Evolutionary conservation across 2,113 vertebrate genomes (phyloP).

Genomic region (Lycocorax pyrrhopterus): DNA sequence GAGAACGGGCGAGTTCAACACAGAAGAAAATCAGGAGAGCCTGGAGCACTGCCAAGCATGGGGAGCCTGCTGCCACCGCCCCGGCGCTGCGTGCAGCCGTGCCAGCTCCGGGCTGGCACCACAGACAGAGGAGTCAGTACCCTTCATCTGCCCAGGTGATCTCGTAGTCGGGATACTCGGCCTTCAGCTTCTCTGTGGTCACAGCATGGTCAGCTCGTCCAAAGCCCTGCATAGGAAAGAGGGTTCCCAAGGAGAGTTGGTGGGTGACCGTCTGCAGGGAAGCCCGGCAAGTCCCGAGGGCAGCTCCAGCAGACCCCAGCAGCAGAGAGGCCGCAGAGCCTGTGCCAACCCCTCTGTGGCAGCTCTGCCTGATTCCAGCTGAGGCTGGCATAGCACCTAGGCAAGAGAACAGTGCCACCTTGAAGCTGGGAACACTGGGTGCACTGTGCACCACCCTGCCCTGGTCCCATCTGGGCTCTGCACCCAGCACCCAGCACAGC

Average conservation of each 20-base stretch:
- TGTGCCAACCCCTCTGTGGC: rapidly evolving
- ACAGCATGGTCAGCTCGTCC: conserved; percentile 86
- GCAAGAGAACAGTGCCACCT: too few relatives aligned
- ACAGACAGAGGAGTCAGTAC: conserved; percentile 72
- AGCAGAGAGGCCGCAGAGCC: rapidly evolving
- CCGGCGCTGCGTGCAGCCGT: rapidly evolving
- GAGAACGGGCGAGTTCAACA: rapidly evolving
- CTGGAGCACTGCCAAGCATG: rapidly evolving
- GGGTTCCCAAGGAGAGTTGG: background rate
- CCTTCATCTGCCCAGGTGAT: conserved; percentile 93
- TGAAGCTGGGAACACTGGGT: background rate
- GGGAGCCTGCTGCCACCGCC: background rate
- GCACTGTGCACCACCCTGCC: background rate
- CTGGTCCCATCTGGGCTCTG: background rate
- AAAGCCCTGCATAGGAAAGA: conserved; percentile 79
- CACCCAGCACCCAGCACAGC: background rate
- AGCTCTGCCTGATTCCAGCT: background rate
- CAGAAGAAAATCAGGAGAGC: background rate
- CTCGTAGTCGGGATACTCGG: conserved; percentile 82
- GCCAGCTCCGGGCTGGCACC: background rate
- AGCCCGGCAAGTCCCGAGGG: rapidly evolving
- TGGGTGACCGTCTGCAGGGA: rapidly evolving
- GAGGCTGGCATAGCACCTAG: rapidly evolving
- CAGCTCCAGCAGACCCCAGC: rapidly evolving
- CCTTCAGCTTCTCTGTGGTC: conserved; percentile 86